Conservation (phyloP, 1,140 invertebrate species). For the Drusus annulatus region DNA sequence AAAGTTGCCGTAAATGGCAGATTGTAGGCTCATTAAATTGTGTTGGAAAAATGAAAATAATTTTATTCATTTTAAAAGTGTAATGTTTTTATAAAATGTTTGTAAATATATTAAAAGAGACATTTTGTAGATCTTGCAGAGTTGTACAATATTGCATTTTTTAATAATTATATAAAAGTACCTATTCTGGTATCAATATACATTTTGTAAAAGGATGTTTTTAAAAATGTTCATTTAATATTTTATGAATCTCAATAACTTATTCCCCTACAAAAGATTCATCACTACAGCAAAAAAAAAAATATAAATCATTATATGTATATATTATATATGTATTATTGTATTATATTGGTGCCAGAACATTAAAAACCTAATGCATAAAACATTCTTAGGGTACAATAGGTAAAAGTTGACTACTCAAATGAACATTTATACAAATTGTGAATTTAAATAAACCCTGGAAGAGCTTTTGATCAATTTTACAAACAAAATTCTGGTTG, state of each 20-base stretch:
- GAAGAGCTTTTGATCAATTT: conserved; percentile 36
- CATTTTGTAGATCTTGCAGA: neutral
- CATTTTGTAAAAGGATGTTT: neutral
- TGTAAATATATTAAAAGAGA: conserved; percentile 21
- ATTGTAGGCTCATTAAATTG: neutral
- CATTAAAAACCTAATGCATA: conserved; percentile 1
- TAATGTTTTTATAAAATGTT: conserved; percentile 25
- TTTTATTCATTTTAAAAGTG: conserved; percentile 6
- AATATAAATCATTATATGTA: no score
- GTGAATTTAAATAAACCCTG: neutral
- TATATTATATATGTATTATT: no score
- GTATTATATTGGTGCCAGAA: conserved; percentile 5
- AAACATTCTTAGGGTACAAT: conserved; percentile 16
- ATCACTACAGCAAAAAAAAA: no score
- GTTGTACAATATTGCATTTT: neutral
- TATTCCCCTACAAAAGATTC: no score
- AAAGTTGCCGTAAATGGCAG: no score
- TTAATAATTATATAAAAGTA: no score
- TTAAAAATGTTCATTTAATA: no score
- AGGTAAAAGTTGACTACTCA: conserved; percentile 38
- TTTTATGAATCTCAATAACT: no score
- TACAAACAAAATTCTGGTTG: conserved; percentile 21
- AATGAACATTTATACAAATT: conserved; percentile 30
- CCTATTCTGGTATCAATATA: conserved; percentile 13
- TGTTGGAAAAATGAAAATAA: neutral